Evolutionary conservation across 1,140 invertebrate genomes (phyloP).

Genomic region (Anthonomus grandis): DNA sequence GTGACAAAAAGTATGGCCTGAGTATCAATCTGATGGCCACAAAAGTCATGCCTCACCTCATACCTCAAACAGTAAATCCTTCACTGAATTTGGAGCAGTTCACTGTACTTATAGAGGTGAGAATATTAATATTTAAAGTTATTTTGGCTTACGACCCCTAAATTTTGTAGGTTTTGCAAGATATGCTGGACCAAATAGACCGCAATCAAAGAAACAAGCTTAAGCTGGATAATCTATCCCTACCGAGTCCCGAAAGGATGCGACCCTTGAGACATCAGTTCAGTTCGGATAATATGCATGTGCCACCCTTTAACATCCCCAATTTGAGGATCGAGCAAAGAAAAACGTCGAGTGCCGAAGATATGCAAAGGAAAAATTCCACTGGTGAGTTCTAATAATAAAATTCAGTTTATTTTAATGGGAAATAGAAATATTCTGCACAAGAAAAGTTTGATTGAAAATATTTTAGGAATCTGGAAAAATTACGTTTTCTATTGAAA

Average conservation of each 20-base stretch:
- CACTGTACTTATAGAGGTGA: slow-evolving; percentile 76
- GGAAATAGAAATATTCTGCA: no score
- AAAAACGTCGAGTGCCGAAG: slow-evolving; percentile 83
- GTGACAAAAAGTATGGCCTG: slow-evolving; percentile 88
- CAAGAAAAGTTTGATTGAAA: no score
- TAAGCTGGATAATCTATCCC: slow-evolving; percentile 72
- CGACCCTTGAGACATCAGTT: slow-evolving; percentile 75
- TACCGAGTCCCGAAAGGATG: slow-evolving; percentile 73
- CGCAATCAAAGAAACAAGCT: slow-evolving; percentile 81
- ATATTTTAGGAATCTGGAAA: no score
- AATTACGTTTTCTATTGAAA: no score
- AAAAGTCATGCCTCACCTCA: slow-evolving; percentile 85
- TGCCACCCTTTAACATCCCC: slow-evolving; percentile 79
- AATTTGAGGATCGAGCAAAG: slow-evolving; percentile 79
- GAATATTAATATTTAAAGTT: no score
- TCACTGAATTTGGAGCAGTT: slow-evolving; percentile 89
- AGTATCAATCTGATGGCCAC: slow-evolving; percentile 91
- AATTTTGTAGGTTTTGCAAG: no score
- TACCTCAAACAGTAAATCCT: slow-evolving; percentile 91
- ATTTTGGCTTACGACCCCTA: no score
- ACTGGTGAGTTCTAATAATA: slow-evolving; percentile 53
- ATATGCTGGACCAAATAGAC: slow-evolving; percentile 91
- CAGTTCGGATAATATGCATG: slow-evolving; percentile 82
- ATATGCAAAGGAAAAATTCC: slow-evolving; percentile 83
- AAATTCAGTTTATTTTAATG: no score